These are phyloP conservation scores for Callipepla squamata DNA, from an alignment of 2,113 vertebrate species.

Conservation along the genomic window DNA sequence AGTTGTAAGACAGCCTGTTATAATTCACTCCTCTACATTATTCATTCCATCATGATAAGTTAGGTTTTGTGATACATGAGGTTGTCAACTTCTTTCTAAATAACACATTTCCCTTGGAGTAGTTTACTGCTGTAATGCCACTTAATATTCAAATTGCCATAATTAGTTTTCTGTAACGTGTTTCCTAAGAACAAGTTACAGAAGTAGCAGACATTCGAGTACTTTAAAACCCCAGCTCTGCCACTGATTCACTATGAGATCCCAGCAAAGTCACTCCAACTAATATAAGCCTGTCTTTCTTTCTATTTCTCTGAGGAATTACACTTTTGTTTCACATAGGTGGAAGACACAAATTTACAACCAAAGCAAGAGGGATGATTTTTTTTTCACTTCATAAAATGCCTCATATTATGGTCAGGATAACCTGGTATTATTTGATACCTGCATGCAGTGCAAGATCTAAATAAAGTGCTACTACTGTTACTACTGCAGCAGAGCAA, in stretches of 20 bases:
- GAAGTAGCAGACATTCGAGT: neutral
- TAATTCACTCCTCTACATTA: conserved; percentile 58
- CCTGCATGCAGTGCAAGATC: neutral
- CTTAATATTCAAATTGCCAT: conserved; percentile 38
- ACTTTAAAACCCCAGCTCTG: neutral
- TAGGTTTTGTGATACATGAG: conserved; percentile 43
- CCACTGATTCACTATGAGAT: neutral
- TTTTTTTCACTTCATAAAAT: neutral
- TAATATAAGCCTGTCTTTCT: neutral
- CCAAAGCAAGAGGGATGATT: neutral
- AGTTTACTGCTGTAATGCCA: conserved; percentile 40
- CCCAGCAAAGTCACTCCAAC: neutral
- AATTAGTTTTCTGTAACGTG: conserved; percentile 2
- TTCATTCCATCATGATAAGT: conserved; percentile 52
- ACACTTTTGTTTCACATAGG: neutral
- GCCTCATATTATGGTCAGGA: neutral
- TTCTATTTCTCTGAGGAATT: rapidly evolving
- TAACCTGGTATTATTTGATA: neutral
- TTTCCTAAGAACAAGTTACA: neutral
- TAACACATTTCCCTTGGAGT: conserved; percentile 30
- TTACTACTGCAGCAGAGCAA: neutral
- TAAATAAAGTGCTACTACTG: neutral
- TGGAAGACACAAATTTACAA: neutral
- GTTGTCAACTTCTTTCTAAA: conserved; percentile 37
- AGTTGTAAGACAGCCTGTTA: neutral